Base-by-base conservation (phyloP, 2,797 vertebrate species). In the Myotis daubentonii region DNA sequence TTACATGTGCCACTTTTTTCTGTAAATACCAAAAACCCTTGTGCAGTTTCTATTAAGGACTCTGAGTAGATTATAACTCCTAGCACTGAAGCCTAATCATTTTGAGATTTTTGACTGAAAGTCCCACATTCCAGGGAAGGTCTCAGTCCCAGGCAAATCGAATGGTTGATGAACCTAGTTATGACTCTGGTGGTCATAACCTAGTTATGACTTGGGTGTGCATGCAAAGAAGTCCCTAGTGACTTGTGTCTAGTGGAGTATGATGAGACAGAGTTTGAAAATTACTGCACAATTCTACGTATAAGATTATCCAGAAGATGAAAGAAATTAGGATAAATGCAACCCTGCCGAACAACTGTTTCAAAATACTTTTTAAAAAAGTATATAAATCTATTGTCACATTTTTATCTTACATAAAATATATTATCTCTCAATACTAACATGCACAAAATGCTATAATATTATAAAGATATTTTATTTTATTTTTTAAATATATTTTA, bases 391-490 rank as follows among this genome's bases (percentile, higher is more conserved):
- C 68, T 33, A 20, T 38, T 41, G 28, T 44, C 65, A 85, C 19
- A 22, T 68, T 86, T 62, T 78, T 90, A 87, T 66, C 68, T 93
- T 68, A 53, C 22, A 68, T 44, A 47, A 82, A 76, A 23, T 57
- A 86, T 33, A 51, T 79, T 79, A 30, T 47, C 49, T 89, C 65
- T 96, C n/a, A 68, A 57, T 71, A 79, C 20, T 83, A 90, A 83
- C 47, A 84, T n/a, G 30, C 4, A 83, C 10, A 76, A 15, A 71
- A 87, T 60, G 11, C 30, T 89, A 8, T 53, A 75, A 53, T 49
- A 78, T 28, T 90, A 11, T 57, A 57, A 15, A n/a, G 57, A 25
- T 55, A n/a, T 85, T 82, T 89, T 85, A 92, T n/a, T n/a, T n/a
- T n/a, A n/a, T n/a, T n/a, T n/a, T n/a, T n/a, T n/a, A n/a, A n/a